Evolutionary conservation across 2,113 vertebrate genomes (phyloP).

Genomic region (Xiphophorus hellerii): DNA sequence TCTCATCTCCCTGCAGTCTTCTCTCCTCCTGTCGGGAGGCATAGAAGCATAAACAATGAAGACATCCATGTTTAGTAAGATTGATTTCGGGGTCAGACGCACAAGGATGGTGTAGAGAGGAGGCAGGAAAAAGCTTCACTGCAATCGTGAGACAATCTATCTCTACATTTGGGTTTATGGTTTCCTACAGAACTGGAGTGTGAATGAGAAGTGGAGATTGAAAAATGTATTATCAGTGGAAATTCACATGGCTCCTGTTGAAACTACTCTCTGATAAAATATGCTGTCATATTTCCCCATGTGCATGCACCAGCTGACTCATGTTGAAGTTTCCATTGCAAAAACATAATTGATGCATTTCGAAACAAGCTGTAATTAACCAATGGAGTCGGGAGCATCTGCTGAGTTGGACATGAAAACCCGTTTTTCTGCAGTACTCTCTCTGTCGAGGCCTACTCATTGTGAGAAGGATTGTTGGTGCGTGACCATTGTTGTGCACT

Average conservation of each 20-base stretch:
- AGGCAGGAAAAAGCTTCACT: neutral
- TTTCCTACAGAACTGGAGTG: neutral
- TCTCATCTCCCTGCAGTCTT: neutral
- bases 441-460: conserved; percentile 26
- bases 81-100: neutral
- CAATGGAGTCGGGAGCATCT: conserved; percentile 65
- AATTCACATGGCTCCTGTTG: conserved; percentile 50
- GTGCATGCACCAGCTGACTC: conserved; percentile 59
- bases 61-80: neutral
- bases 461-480: conserved; percentile 35
- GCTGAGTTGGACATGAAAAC: conserved; percentile 54
- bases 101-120: neutral
- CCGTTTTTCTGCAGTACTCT: conserved; percentile 35
- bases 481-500: conserved; percentile 19
- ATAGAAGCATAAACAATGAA: neutral
- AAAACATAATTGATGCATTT: conserved; percentile 74
- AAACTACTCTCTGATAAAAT: conserved; percentile 45
- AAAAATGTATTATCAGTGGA: conserved; percentile 56
- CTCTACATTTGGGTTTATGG: neutral
- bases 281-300: conserved; percentile 50
- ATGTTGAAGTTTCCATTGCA: conserved; percentile 59
- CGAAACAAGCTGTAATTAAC: conserved; percentile 75
- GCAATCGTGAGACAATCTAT: neutral
- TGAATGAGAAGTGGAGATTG: conserved; percentile 34
- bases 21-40: neutral